These are phyloP conservation scores for Rattus norvegicus DNA, from an alignment of 2,113 vertebrate species.

Conservation along the genomic window DNA sequence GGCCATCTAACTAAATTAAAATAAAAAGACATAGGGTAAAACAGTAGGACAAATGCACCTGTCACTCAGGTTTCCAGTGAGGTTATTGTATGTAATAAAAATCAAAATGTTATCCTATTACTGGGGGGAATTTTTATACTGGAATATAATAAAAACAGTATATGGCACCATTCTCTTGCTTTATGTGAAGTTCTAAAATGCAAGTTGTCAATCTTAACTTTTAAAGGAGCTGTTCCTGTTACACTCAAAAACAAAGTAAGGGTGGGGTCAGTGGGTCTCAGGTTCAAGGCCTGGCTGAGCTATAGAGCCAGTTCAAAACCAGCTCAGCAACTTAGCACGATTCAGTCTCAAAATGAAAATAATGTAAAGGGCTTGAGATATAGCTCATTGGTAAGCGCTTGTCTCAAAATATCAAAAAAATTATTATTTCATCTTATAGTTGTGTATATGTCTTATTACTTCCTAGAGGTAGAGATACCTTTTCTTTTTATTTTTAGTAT, in stretches of 20 bases:
- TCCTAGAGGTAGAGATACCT: background rate
- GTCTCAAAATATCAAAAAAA: background rate
- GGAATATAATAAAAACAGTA: conserved; percentile 18
- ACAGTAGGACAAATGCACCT: conserved; percentile 54
- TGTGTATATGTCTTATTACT: conserved; percentile 28
- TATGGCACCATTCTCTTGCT: background rate
- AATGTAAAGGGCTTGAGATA: background rate
- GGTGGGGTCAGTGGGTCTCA: background rate
- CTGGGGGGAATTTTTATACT: conserved; percentile 44
- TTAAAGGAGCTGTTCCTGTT: conserved; percentile 46
- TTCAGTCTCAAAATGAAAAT: background rate
- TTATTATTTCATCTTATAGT: conserved; percentile 28
- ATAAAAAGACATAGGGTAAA: conserved; percentile 58
- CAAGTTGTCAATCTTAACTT: conserved; percentile 47
- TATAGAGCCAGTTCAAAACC: background rate
- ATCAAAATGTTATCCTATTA: conserved; percentile 47
- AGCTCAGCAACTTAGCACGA: background rate
- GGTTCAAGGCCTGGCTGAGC: background rate
- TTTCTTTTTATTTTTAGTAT: conserved; percentile 60
- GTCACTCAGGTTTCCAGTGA: conserved; percentile 56
- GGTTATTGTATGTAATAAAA: conserved; percentile 50
- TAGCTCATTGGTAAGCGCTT: background rate
- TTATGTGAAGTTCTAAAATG: conserved; percentile 54
- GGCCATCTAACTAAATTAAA: conserved; percentile 54
- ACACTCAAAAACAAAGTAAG: conserved; percentile 48